A percentile compares a stretch with the other conserved stretches of the same genome.
These are phyloP conservation scores for Macrobrachium rosenbergii DNA, from an alignment of 1,140 invertebrate genomes.

Conservation along the genomic window DNA sequence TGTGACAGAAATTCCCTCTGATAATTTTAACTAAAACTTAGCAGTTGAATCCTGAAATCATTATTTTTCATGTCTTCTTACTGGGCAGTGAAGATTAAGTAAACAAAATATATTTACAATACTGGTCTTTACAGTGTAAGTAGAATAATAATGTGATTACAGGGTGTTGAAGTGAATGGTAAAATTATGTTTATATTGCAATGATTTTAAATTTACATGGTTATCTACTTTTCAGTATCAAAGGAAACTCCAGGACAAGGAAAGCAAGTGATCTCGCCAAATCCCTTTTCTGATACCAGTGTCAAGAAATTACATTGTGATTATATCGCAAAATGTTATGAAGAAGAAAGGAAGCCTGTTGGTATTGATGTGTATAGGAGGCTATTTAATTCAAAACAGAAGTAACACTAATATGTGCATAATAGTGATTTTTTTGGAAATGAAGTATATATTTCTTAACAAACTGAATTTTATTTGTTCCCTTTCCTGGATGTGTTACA, in stretches of 20 bases:
- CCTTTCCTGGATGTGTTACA: too few relatives aligned
- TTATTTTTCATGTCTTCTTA: too few relatives aligned
- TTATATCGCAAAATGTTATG: slow-evolving; percentile 1
- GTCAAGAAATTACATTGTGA: slow-evolving; percentile 20
- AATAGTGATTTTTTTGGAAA: not conserved
- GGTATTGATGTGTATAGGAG: slow-evolving; percentile 38
- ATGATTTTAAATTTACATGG: not conserved
- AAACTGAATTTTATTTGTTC: too few relatives aligned
- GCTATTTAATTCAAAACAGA: slow-evolving; percentile 31
- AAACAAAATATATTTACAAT: not conserved
- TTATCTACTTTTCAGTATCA: not conserved
- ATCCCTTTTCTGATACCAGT: not conserved
- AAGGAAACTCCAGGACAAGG: not conserved
- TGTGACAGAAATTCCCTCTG: too few relatives aligned
- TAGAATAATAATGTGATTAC: not conserved
- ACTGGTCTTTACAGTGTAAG: not conserved
- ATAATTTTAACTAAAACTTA: too few relatives aligned
- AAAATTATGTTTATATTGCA: not conserved
- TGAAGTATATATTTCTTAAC: not conserved
- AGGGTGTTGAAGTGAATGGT: too few relatives aligned
- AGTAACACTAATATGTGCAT: not conserved
- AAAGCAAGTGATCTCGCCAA: not conserved
- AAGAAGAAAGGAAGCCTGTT: slow-evolving; percentile 31
- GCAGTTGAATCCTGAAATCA: too few relatives aligned
- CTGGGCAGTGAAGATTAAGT: too few relatives aligned